These are phyloP conservation scores for Axinella damicornis DNA, from an alignment of 37 sponge, comb jelly and placozoan species.

Conservation along the genomic window DNA sequence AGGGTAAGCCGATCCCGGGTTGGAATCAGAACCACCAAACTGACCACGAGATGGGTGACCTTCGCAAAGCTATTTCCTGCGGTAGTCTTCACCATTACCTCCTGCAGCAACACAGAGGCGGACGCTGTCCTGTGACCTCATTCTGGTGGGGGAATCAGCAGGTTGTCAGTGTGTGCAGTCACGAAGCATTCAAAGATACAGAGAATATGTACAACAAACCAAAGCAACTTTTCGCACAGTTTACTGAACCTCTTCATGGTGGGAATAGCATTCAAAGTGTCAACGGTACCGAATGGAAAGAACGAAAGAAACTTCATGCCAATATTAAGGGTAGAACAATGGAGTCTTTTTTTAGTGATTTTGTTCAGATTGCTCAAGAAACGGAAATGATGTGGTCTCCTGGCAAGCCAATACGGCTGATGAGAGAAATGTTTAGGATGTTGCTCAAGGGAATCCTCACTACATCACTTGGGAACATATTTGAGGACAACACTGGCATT, in stretches of 20 bases:
- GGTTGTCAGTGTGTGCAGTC: constrained; percentile 45
- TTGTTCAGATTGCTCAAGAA: constrained; percentile 43
- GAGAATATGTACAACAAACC: constrained; percentile 36
- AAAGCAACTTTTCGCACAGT: constrained; percentile 8
- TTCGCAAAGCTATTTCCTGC: neutral
- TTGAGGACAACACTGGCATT: constrained; percentile 50
- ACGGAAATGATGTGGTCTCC: constrained; percentile 13
- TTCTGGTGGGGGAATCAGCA: constrained; percentile 50
- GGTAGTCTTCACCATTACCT: constrained; percentile 40
- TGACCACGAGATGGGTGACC: constrained; percentile 32
- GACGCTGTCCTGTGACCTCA: constrained; percentile 26
- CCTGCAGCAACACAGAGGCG: constrained; percentile 17
- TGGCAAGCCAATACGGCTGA: neutral
- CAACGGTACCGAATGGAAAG: constrained; percentile 45
- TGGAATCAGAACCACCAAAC: constrained; percentile 34
- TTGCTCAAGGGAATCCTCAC: constrained; percentile 17
- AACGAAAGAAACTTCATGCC: constrained; percentile 33
- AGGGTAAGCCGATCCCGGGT: constrained; percentile 30
- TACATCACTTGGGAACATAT: constrained; percentile 57
- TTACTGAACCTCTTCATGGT: constrained; percentile 40
- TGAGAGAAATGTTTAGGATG: constrained; percentile 22
- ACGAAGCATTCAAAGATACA: constrained; percentile 41
- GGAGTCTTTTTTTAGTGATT: constrained; percentile 40
- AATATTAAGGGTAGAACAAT: constrained; percentile 30
- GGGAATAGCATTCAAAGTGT: constrained; percentile 26